Base-by-base conservation (phyloP, 2,888 invertebrate genomes). In the Cheilosia pagana region DNA sequence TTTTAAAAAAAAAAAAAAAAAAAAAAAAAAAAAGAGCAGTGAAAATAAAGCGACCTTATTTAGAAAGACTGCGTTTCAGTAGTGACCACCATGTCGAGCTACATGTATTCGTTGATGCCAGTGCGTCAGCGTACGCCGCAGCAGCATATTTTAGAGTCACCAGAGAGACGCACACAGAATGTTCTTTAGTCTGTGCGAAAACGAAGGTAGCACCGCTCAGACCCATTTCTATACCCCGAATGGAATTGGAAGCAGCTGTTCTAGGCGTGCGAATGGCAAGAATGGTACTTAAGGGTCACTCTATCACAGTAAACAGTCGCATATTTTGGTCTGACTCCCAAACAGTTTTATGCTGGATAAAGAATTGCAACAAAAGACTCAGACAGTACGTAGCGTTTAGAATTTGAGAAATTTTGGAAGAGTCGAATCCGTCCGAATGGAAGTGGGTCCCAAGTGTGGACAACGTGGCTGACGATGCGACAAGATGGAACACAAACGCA, bases 101-200 rank as follows among this genome's bases (percentile, higher is more conserved):
- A 4, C 85, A 86, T 21, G n/a, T 74, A 2, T 82, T 87, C 43
- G 82, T 81, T 4, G 83, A 86, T 57, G 87, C 87, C 14, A 71
- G 71, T 43, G 25, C 50, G 19, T 43, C 62, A 8, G 72, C 72
- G 0, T 72, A 72, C 23, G 53, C 72, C 3, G 53, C 72, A 10
- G 62, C 43, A 0, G 62, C 62, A 0, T 63, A 72, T 7, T 8
- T 60, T 0, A 23, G 60, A 3, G 19, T 71, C 1, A 3, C 35
- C 21, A 39, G 1, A 3, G 52, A 19, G 0, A 14, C 8, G 1
- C 50, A 31, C 1, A 45, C 12, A n/a, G 55, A 63, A 23, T 74
- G 63, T 45, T 21, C 31, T 5, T 35, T 74, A 1, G 16, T 74
- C 2, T 43, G 62, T 25, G 31, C 55, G 0, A 52, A 25, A 8